Evolutionary conservation across 2,113 vertebrate genomes (phyloP).

Genomic region (Conger conger): DNA sequence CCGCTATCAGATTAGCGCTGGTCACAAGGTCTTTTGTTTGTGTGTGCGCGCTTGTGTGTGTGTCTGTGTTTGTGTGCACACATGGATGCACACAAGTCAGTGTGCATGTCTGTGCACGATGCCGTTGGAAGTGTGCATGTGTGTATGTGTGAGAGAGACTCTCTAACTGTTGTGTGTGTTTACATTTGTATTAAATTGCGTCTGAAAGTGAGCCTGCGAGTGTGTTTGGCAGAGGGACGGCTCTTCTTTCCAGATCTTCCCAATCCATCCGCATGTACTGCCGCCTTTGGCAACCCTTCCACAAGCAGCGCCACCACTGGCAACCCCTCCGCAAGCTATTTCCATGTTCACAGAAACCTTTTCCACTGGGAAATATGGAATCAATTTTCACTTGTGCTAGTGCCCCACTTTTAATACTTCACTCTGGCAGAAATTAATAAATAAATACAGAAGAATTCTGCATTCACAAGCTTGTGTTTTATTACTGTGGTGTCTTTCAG

Average conservation of each 20-base stretch:
- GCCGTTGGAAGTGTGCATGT: neutral
- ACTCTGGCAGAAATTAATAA: neutral
- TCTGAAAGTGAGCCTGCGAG: neutral
- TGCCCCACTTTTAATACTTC: neutral
- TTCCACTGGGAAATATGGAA: neutral
- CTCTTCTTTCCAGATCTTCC: neutral
- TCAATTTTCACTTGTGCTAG: neutral
- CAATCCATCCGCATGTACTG: neutral
- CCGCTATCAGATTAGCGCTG: neutral
- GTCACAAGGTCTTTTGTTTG: neutral
- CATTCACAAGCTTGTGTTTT: neutral
- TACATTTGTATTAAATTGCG: neutral
- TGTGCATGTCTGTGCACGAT: neutral
- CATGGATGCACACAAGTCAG: neutral
- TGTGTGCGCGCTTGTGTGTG: conserved; percentile 25
- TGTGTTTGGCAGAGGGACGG: neutral
- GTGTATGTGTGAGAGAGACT: neutral
- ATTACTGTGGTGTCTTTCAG: neutral
- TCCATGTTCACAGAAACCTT: neutral
- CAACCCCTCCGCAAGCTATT: neutral
- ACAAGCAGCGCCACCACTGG: neutral
- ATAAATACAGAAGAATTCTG: neutral
- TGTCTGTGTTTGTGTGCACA: conserved; percentile 6
- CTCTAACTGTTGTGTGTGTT: neutral
- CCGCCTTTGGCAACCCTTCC: neutral